Conservation (phyloP, 2,888 invertebrate species). For the Tiliacea aurago region DNA sequence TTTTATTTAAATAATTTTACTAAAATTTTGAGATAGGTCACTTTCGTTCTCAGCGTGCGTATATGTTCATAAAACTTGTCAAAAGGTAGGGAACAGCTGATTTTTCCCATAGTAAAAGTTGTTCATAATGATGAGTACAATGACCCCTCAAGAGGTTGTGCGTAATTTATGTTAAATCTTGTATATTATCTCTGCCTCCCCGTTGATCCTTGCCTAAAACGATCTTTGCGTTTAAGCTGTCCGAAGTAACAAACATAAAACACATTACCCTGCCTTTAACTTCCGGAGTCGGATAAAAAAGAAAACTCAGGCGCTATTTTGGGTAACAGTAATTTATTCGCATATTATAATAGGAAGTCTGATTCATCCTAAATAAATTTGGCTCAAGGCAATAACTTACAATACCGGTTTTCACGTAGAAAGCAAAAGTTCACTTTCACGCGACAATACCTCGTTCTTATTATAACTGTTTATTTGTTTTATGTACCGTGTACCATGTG, state of each 20-base stretch:
- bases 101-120: too few relatives aligned
- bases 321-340: slow-evolving; percentile 29
- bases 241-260: background rate
- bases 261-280: slow-evolving; percentile 19
- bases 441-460: slow-evolving; percentile 1
- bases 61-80: too few relatives aligned
- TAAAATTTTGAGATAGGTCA: too few relatives aligned
- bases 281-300: slow-evolving; percentile 18
- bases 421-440: slow-evolving; percentile 55
- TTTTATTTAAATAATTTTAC: too few relatives aligned
- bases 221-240: background rate
- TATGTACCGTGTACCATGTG: too few relatives aligned
- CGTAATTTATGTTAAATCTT: too few relatives aligned
- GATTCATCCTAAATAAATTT: slow-evolving; percentile 49
- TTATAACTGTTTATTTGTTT: slow-evolving; percentile 48
- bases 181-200: background rate
- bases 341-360: slow-evolving; percentile 13
- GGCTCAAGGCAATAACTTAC: slow-evolving; percentile 34
- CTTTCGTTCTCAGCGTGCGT: too few relatives aligned
- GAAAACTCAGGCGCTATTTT: slow-evolving; percentile 20
- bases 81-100: too few relatives aligned
- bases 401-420: slow-evolving; percentile 49
- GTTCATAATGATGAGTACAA: too few relatives aligned
- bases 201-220: background rate
- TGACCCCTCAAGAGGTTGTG: too few relatives aligned